Conservation (phyloP, 2,113 vertebrate species). For the Heliornis fulica region DNA sequence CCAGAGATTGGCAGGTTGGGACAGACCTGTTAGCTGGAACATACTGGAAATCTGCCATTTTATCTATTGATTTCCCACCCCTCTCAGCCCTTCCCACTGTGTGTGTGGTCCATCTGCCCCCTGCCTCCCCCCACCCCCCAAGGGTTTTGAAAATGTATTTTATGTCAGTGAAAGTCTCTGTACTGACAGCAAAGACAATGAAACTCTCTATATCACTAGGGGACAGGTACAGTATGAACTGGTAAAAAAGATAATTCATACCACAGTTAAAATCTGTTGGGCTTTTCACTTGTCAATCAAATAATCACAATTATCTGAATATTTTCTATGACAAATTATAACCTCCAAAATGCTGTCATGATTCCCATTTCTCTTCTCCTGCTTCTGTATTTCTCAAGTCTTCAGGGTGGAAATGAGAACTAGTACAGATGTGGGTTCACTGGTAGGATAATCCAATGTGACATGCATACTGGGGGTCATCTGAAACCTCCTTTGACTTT, state of each 20-base stretch:
- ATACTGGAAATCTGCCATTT: background rate
- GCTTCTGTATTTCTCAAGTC: background rate
- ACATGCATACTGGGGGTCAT: background rate
- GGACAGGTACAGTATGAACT: background rate
- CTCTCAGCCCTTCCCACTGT: background rate
- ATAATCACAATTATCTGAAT: background rate
- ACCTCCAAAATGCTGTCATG: background rate
- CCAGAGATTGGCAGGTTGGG: background rate
- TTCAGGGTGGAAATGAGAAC: background rate
- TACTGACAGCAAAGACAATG: background rate
- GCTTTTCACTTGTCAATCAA: background rate
- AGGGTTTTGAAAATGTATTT: background rate
- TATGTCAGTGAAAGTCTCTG: background rate
- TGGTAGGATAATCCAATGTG: background rate
- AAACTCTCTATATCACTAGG: background rate
- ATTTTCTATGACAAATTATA: background rate
- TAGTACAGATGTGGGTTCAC: background rate
- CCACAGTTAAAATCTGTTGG: background rate
- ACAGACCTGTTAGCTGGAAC: background rate
- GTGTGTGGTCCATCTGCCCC: background rate
- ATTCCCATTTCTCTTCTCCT: background rate
- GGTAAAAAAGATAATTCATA: background rate
- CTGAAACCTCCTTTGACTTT: background rate
- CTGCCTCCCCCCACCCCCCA: accelerated
- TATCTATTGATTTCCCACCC: background rate